Evolutionary conservation across 2,797 vertebrate genomes (phyloP).

Genomic region (Cyclopterus lumpus): DNA sequence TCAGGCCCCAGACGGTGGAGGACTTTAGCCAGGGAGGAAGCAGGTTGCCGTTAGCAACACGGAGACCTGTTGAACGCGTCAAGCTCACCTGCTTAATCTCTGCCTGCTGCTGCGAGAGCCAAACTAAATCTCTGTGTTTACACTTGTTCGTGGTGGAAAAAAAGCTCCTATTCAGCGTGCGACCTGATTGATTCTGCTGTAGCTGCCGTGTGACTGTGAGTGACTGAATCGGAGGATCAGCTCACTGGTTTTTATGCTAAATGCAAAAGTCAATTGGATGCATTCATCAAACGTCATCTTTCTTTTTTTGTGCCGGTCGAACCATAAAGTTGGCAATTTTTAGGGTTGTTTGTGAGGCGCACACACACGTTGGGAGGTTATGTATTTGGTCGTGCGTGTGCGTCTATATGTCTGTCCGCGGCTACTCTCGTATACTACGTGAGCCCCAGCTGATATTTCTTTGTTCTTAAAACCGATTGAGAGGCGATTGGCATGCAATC

Average conservation of each 20-base stretch:
- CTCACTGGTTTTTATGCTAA: neutral
- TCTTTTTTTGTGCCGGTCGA: too few species aligned
- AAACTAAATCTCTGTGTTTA: neutral
- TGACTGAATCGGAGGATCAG: conserved; percentile 3
- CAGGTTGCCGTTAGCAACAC: neutral
- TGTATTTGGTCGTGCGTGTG: too few species aligned
- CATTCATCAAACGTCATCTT: too few species aligned
- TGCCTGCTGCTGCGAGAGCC: conserved; percentile 13
- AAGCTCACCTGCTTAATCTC: conserved; percentile 31
- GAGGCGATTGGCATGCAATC: too few species aligned
- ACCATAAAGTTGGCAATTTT: too few species aligned
- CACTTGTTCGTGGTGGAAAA: neutral
- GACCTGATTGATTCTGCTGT: too few species aligned
- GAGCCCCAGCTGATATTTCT: too few species aligned
- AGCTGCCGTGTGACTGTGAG: neutral
- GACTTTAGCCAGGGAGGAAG: neutral
- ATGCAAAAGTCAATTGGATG: neutral
- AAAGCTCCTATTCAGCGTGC: neutral
- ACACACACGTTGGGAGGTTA: too few species aligned
- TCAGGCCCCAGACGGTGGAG: neutral
- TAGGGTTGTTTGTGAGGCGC: too few species aligned
- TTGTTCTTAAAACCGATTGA: too few species aligned
- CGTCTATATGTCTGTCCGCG: too few species aligned
- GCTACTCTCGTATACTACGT: too few species aligned
- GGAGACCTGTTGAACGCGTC: conserved; percentile 21